Base-by-base conservation (phyloP, 2,888 invertebrate genomes). In the Catocala fraxini region DNA sequence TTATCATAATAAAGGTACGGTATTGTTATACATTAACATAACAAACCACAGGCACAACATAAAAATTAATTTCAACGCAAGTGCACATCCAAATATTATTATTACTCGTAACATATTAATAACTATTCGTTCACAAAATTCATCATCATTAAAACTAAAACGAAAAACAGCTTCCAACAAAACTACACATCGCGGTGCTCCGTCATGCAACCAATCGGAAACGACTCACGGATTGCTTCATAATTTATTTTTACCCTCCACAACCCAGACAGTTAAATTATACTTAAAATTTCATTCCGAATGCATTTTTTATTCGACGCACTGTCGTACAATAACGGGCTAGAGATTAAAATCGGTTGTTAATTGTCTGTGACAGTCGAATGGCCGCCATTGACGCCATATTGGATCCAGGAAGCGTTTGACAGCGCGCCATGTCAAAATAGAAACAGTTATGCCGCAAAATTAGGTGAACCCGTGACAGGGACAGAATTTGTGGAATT, bases 391-490 rank as follows among this genome's bases (percentile, higher is more conserved):
- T 85, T 75, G 74, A 55, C 82, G 83, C 87, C 86, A 83, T 86
- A 77, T 85, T 87, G 82, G 75, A 82, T 84, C 84, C 86, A 88
- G 89, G 89, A 89, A 89, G 83, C 83, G 83, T 70, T 81, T 84
- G 88, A 88, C 89, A 87, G 77, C 81, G 80, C 78, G 80, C 82
- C 82, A 86, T 88, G 85, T 86, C 81, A 87, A 89, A 88, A 88
- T 89, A 88, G 87, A 88, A 83, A 79, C 80, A 81, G 84, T 84
- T 84, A 82, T 81, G 85, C 81, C 86, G 88, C 87, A 82, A 89
- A 89, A 87, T 88, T 88, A 77, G 87, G 89, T 88, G 88, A 88
- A 82, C 77, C 77, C 65, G 69, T 68, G 76, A 75, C 61, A 62
- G 39, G 56, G 39, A 64, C 54, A 55, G 71, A 76, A 78, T 76